phyloP scores from a whole-genome alignment of 2,113 vertebrate genomes.

The Sander lucioperca region DNA sequence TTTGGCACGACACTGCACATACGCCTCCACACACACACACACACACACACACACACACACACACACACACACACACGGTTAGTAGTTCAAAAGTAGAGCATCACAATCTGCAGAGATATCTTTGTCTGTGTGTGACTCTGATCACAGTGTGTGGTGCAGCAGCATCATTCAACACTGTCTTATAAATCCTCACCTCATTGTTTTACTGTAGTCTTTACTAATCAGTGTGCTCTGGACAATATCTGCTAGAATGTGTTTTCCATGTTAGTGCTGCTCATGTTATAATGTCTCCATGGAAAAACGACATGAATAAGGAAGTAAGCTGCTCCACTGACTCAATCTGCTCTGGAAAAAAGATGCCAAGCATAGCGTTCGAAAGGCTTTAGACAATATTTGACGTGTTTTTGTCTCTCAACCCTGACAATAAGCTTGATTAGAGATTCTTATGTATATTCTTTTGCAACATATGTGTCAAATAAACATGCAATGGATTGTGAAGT shows the following conservation, averaged over 20 bases:
- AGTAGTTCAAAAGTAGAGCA: slow-evolving; percentile 66
- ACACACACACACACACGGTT: slow-evolving; percentile 50
- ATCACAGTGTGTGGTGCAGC: slow-evolving; percentile 62
- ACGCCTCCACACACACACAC: slow-evolving; percentile 33
- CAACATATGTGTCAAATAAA: slow-evolving; percentile 45
- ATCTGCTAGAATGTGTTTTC: slow-evolving; percentile 62
- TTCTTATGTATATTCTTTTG: slow-evolving; percentile 6
- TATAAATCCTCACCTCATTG: slow-evolving; percentile 60
- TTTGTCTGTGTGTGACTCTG: slow-evolving; percentile 51
- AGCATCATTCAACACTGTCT: slow-evolving; percentile 26
- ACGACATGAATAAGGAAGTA: slow-evolving; percentile 55
- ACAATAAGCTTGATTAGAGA: background rate
- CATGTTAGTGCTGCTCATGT: slow-evolving; percentile 37
- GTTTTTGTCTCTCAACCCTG: background rate
- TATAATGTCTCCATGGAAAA: slow-evolving; percentile 55
- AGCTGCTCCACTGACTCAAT: slow-evolving; percentile 45
- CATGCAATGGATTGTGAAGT: slow-evolving; percentile 55
- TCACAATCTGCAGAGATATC: slow-evolving; percentile 42
- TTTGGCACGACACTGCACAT: slow-evolving; percentile 54
- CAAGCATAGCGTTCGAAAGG: slow-evolving; percentile 7
- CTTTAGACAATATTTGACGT: background rate
- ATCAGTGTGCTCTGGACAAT: slow-evolving; percentile 60
- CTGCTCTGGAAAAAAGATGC: slow-evolving; percentile 30
- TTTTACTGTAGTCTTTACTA: slow-evolving; percentile 48
- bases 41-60: slow-evolving; percentile 36